phyloP scores from a whole-genome alignment of 2,888 invertebrate genomes.

The Apocheima hispidaria region DNA sequence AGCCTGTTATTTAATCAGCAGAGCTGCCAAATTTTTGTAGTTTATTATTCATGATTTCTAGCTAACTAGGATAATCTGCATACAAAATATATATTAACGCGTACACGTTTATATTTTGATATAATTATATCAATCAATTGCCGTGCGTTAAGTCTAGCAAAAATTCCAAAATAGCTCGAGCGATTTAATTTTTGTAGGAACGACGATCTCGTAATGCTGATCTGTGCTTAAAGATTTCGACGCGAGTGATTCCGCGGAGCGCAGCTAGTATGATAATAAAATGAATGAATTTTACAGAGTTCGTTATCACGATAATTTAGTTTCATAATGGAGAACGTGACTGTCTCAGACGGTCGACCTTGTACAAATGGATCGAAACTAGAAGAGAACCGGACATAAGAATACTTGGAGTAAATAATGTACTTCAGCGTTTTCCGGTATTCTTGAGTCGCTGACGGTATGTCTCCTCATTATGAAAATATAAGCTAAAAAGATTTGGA shows the following conservation, averaged over 20 bases:
- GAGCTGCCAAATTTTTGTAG: neutral
- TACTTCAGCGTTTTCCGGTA: neutral
- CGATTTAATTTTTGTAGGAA: too few species aligned
- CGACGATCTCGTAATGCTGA: too few species aligned
- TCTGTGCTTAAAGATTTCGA: too few species aligned
- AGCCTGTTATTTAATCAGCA: neutral
- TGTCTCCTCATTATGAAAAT: neutral
- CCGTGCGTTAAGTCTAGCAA: too few species aligned
- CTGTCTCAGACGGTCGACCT: slow-evolving; percentile 1
- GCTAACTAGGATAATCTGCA: neutral
- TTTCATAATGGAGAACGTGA: slow-evolving; percentile 7
- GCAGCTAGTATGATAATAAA: neutral
- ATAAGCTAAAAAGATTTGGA: neutral
- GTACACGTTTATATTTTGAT: too few species aligned
- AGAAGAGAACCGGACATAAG: neutral
- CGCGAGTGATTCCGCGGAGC: too few species aligned
- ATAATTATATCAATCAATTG: too few species aligned
- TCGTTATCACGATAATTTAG: slow-evolving; percentile 11
- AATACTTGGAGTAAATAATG: neutral
- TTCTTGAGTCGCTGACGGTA: neutral
- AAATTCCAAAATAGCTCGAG: too few species aligned
- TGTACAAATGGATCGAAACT: slow-evolving; percentile 1
- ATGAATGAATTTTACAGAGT: neutral
- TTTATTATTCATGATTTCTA: neutral
- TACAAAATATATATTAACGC: too few species aligned